Conservation (phyloP, 2,113 vertebrate genomes). For the Saimiri boliviensis region DNA sequence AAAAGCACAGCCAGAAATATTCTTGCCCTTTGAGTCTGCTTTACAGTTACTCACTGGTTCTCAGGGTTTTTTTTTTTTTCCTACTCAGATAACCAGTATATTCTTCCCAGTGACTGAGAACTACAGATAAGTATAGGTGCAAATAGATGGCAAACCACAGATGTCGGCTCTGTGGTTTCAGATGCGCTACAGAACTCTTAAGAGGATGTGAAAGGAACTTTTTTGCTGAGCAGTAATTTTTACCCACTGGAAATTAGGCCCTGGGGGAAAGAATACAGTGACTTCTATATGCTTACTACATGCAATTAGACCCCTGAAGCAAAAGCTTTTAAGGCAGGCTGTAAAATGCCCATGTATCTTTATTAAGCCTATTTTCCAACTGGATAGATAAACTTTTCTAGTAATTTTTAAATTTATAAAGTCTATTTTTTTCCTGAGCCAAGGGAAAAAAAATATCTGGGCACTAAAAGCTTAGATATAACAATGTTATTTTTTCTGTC, state of each 20-base stretch:
- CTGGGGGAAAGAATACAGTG: neutral
- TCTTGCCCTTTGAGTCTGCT: conserved; percentile 74
- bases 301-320: conserved; percentile 18
- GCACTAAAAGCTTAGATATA: conserved; percentile 38
- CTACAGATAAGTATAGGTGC: conserved; percentile 58
- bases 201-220: neutral
- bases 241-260: conserved; percentile 30
- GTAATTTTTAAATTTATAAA: conserved; percentile 61
- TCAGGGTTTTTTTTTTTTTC: conserved; percentile 58
- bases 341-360: conserved; percentile 23
- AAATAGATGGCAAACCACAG: conserved; percentile 53
- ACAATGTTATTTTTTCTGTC: conserved; percentile 24
- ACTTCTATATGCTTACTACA: neutral
- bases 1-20: conserved; percentile 80
- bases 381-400: conserved; percentile 13
- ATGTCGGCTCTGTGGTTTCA: neutral
- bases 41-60: conserved; percentile 53
- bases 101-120: conserved; percentile 45
- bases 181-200: neutral
- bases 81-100: conserved; percentile 64
- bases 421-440: neutral
- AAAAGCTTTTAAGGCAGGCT: conserved; percentile 46
- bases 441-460: neutral
- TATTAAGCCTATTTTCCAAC: conserved; percentile 45
- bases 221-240: conserved; percentile 49